A percentile compares a stretch with the other conserved stretches of the same genome.
Evolutionary conservation across 2,888 invertebrate genomes (phyloP).

Genomic region (Coecobrya sp.): DNA sequence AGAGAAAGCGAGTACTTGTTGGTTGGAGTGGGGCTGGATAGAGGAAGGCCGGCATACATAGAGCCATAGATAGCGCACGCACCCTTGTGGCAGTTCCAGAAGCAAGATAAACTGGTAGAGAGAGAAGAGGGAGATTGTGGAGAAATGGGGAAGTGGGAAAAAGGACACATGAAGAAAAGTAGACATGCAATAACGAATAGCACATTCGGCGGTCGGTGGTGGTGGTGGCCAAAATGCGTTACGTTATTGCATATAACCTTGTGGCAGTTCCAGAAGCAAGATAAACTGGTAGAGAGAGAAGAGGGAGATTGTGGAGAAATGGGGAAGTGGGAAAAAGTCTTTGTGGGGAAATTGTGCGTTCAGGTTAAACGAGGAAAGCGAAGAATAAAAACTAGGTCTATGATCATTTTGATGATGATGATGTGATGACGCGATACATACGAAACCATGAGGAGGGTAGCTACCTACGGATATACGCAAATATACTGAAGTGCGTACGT

Average conservation of each 20-base stretch:
- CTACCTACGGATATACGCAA: conserved; percentile 27
- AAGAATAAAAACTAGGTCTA: conserved; percentile 41
- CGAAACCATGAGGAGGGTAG: not conserved
- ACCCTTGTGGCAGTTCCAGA: conserved; percentile 52
- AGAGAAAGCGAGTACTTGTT: conserved; percentile 32
- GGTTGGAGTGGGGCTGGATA: conserved; percentile 7
- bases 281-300: not conserved
- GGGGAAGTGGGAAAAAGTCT: not conserved
- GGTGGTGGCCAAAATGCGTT: not conserved
- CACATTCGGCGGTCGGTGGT: not conserved
- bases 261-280: conserved; percentile 8
- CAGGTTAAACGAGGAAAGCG: not conserved
- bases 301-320: not conserved
- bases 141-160: not conserved
- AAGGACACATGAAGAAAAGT: not conserved
- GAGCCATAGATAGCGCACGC: conserved; percentile 43
- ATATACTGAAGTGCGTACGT: conserved; percentile 38
- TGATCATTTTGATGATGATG: conserved; percentile 21
- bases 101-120: not conserved
- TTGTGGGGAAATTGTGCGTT: conserved; percentile 43
- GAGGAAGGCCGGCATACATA: not conserved
- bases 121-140: not conserved
- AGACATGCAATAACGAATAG: not conserved
- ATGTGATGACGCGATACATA: conserved; percentile 56
- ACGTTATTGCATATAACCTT: conserved; percentile 16